Conservation (phyloP, 2,888 invertebrate genomes). For the Brachycybe producta region DNA sequence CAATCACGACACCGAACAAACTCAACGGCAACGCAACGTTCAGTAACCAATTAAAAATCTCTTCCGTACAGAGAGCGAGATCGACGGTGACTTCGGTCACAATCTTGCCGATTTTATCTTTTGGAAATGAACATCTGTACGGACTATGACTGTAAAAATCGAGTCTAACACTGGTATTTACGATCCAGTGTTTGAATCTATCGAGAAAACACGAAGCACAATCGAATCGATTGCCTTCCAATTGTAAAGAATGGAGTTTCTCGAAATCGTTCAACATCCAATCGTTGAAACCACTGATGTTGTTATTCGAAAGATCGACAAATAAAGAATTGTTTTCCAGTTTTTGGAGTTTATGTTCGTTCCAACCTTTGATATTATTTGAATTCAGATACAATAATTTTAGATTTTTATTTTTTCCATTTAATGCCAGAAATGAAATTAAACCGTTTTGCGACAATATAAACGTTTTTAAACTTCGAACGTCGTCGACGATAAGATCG, state of each 20-base stretch:
- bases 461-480: no score
- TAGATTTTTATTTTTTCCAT: not conserved
- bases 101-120: not conserved
- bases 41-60: constrained; percentile 1
- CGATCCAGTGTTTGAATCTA: not conserved
- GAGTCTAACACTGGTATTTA: not conserved
- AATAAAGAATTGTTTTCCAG: not conserved
- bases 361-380: not conserved
- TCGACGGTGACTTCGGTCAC: not conserved
- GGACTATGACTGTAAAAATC: not conserved
- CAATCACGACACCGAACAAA: no score
- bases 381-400: constrained; percentile 3
- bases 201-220: constrained; percentile 1
- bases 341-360: not conserved
- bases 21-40: not conserved
- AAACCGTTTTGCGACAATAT: no score
- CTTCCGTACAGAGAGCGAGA: not conserved
- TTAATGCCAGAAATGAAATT: no score
- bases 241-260: not conserved
- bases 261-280: constrained; percentile 7
- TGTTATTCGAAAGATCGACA: constrained; percentile 7
- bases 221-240: constrained; percentile 4
- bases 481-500: not conserved
- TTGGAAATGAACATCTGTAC: constrained; percentile 8
- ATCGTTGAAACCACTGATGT: constrained; percentile 1